A percentile compares a stretch with the other conserved stretches of the same genome.
Evolutionary conservation across 2,888 invertebrate genomes (phyloP).

Genomic region (Epistrophella euchroma): DNA sequence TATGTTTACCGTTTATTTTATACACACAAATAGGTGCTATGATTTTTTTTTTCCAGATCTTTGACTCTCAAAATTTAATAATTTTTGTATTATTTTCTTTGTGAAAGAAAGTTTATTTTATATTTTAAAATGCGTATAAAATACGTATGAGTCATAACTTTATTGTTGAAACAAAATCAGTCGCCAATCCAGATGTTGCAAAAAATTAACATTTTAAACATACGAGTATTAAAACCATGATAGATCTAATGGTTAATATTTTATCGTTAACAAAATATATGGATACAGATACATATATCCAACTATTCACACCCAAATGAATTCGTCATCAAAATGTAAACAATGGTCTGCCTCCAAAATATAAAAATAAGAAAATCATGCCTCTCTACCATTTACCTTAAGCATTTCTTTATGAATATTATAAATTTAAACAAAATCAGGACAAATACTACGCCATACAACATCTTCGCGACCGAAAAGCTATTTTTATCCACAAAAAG

Average conservation of each 20-base stretch:
- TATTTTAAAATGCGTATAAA: neutral
- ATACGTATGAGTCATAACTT: neutral
- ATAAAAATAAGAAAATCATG: conserved; percentile 3
- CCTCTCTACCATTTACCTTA: neutral
- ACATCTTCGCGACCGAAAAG: neutral
- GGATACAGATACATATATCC: neutral
- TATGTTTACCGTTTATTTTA: no score
- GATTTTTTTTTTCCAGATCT: no score
- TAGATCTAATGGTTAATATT: neutral
- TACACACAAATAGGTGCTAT: no score
- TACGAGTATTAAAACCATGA: neutral
- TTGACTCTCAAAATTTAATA: no score
- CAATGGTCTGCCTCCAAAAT: conserved; percentile 20
- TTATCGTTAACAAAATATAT: neutral
- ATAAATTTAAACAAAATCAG: neutral
- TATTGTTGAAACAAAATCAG: neutral
- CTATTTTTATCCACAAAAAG: conserved; percentile 9
- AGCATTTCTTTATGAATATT: neutral
- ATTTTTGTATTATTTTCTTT: no score
- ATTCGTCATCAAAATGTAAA: conserved; percentile 4
- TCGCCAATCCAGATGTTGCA: neutral
- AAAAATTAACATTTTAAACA: neutral
- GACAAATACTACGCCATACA: conserved; percentile 1
- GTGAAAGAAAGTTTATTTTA: neutral
- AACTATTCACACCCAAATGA: neutral